Conservation (phyloP, 1,140 invertebrate species). For the Drosophila subpulchrella region DNA sequence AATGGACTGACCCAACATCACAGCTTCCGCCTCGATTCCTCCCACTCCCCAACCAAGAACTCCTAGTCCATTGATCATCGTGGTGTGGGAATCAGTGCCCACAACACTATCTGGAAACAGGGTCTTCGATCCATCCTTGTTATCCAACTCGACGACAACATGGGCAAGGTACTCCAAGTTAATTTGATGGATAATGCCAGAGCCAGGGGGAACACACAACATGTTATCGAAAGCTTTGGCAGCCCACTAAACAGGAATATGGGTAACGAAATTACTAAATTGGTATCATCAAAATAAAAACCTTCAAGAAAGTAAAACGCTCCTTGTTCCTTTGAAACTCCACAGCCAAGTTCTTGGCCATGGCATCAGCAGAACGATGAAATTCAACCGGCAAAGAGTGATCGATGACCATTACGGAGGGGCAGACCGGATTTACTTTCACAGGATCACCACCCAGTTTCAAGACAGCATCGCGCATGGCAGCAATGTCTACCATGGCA, state of each 20-base stretch:
- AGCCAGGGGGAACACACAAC: slow-evolving; percentile 98
- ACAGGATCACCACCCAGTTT: slow-evolving; percentile 94
- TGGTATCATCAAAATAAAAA: slow-evolving; percentile 1
- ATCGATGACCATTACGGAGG: slow-evolving; percentile 98
- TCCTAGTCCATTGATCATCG: slow-evolving; percentile 98
- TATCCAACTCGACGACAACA: slow-evolving; percentile 93
- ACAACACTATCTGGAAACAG: slow-evolving; percentile 98
- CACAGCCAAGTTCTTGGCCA: slow-evolving; percentile 96
- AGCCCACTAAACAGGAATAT: slow-evolving; percentile 90
- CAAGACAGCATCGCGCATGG: slow-evolving; percentile 98
- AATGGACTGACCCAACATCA: slow-evolving; percentile 97
- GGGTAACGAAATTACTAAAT: neutral
- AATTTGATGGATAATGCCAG: slow-evolving; percentile 99
- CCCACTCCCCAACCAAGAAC: slow-evolving; percentile 91
- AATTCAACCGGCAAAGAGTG: slow-evolving; percentile 99
- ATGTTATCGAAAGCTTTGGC: slow-evolving; percentile 98
- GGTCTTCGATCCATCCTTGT: slow-evolving; percentile 73
- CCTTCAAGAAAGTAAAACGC: slow-evolving; percentile 96
- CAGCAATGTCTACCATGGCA: slow-evolving; percentile 99
- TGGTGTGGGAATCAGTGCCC: slow-evolving; percentile 99
- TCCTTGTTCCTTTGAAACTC: slow-evolving; percentile 99
- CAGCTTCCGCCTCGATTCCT: slow-evolving; percentile 94
- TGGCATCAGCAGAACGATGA: slow-evolving; percentile 93
- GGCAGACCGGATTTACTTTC: slow-evolving; percentile 98
- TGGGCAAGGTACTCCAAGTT: slow-evolving; percentile 98